Evolutionary conservation across 2,888 invertebrate species (phyloP), one percentile per base, ranked within the genome.

Genomic region (Rhopalosiphum nymphaeae): DNA sequence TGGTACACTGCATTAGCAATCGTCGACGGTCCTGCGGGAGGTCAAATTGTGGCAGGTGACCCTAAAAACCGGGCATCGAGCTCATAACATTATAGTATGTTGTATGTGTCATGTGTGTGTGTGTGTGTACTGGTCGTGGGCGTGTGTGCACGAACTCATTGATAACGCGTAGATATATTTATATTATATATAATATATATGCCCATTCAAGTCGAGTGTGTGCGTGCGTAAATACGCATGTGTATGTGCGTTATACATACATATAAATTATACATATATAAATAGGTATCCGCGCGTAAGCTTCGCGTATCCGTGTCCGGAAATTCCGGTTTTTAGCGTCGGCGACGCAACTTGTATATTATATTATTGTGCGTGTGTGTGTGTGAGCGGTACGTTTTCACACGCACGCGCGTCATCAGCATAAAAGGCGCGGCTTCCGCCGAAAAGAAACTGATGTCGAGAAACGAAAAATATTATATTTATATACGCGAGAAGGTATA

Each of bases 41-140:
- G 94, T 94, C 94, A 94, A 85, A 94, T 85, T 86, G 90, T 90
- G 90, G 90, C 94, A 42, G 90, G 86, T 94, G 94, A 94, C 94
- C 94, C 94, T 61, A 91, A 89, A 94, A 91, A 90, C 89, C 89
- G 93, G 89, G 49, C 92, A 44, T 87, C 87, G 61, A 88, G 88
- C 67, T 78, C 88, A 42, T 56, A 56, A 78, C 29, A 89, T 29
- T 86, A 86, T 86, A 86, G 46, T 46, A 86, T 46, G 13, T 46
- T 11, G 49, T 46, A 36, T 29, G 42, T 86, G 42, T 67, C n/a
- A 29, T 46, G 86, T 46, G 44, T 16, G 49, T 46, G 36, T n/a
- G 44, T 87, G 26, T 49, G 13, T 26, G 10, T 86, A 57, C 49
- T 36, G 29, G 89, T 94, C 94, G 94, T 94, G 94, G 94, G 94